Evolutionary conservation across 1,140 invertebrate species (phyloP).

Genomic region (Drosophila subpulchrella): DNA sequence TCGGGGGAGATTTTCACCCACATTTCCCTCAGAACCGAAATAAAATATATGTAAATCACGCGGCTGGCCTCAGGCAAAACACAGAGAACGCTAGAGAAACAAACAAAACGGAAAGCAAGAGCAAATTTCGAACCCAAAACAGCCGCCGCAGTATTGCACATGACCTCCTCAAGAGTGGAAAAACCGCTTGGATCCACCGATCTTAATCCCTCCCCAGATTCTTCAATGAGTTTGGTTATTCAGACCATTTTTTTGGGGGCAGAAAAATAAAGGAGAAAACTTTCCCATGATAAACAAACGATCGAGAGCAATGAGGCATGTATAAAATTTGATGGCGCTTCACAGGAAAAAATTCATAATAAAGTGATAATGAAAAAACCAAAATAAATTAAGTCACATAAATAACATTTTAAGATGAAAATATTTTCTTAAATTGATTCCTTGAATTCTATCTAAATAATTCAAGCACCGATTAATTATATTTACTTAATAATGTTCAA

Average conservation of each 20-base stretch:
- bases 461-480: no score
- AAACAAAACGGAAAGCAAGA: conserved; percentile 42
- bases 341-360: not conserved
- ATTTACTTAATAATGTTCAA: no score
- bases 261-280: conserved; percentile 37
- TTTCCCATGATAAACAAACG: conserved; percentile 60
- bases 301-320: conserved; percentile 37
- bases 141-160: conserved; percentile 56
- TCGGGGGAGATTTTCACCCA: conserved; percentile 9
- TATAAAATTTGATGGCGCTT: conserved; percentile 43
- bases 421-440: no score
- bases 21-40: conserved; percentile 18
- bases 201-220: conserved; percentile 3
- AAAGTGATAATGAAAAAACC: not conserved
- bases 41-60: conserved; percentile 40
- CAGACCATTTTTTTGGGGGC: conserved; percentile 51
- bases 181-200: not conserved
- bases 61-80: conserved; percentile 59
- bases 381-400: not conserved
- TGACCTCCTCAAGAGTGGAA: conserved; percentile 69
- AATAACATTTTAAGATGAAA: not conserved
- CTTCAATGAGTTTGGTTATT: conserved; percentile 70
- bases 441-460: no score
- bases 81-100: conserved; percentile 30
- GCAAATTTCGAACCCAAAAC: conserved; percentile 35